These are phyloP conservation scores for Crypturellus tataupa DNA, from an alignment of 2,797 vertebrate genomes.

Conservation along the genomic window DNA sequence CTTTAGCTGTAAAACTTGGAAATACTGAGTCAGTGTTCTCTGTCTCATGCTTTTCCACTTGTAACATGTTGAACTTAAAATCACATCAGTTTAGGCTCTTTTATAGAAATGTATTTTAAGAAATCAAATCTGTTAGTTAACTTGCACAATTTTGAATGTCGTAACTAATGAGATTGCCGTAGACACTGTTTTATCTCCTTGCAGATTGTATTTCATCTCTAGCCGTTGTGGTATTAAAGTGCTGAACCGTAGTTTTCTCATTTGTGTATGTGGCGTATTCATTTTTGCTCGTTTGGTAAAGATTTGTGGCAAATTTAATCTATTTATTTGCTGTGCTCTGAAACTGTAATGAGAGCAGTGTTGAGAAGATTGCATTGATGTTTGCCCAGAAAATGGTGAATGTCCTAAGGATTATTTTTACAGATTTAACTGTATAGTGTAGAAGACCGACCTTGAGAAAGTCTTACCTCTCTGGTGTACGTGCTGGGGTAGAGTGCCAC, in stretches of 20 bases:
- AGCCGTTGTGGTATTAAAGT: background rate
- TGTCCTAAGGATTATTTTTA: background rate
- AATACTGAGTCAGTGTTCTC: background rate
- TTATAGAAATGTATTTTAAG: background rate
- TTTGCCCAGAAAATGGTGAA: background rate
- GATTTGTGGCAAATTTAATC: background rate
- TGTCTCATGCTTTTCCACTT: background rate
- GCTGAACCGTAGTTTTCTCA: background rate
- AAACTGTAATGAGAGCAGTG: background rate
- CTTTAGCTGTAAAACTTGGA: background rate
- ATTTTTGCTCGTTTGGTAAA: background rate
- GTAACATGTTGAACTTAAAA: background rate
- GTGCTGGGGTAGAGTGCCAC: background rate
- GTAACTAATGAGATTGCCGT: background rate
- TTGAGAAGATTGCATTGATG: background rate
- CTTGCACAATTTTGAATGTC: background rate
- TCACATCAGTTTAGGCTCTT: background rate
- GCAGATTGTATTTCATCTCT: background rate
- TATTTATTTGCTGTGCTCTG: background rate
- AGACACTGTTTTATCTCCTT: background rate
- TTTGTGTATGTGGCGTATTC: background rate
- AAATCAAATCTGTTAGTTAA: background rate
- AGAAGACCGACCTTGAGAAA: background rate
- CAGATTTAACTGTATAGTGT: background rate
- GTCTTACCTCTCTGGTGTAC: background rate